Base-by-base conservation (phyloP, 2,113 vertebrate genomes). In the Hyaena hyaena region DNA sequence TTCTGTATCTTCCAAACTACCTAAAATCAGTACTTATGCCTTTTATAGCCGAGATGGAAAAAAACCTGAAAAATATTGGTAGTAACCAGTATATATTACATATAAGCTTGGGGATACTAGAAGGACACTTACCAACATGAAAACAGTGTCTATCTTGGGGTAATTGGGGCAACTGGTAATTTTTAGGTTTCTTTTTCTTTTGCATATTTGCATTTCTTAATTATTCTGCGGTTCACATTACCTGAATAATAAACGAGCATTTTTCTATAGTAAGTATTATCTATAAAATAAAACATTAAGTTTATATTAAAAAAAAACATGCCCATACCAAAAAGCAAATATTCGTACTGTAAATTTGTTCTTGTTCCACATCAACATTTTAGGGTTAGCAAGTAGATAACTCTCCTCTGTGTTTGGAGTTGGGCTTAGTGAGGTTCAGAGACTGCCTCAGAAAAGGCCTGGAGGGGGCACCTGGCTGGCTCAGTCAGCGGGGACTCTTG, bases 141-240 rank as follows among this genome's bases (percentile, higher is more conserved):
- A 94, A 90, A 88, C 31, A 76, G 21, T 73, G 24, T n/a, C 86
- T 53, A 68, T 63, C 39, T 31, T 65, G 21, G 31, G 55, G 16
- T 43, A 79, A 48, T n/a, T 50, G 11, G 7, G 21, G 17, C 73
- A 28, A 85, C n/a, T 31, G 16, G 10, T 69, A 55, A 65, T 86
- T 95, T 89, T 95, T 43, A 68, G 14, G 14, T 77, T 90, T 93
- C 90, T 31, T 83, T 76, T 23, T 76, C 48, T 66, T 96, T 80
- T 74, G 33, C 12, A 61, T 7, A 84, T 90, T 94, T 89, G 10
- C 23, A 79, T 95, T 55, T 95, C 43, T 93, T 43, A 19, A 45
- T 73, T 95, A 96, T 93, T 93, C 53, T 90, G 23, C 45, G 55
- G 1, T 69, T 43, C 21, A 53, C 3, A 73, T 82, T 53, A 48